These are phyloP conservation scores for Austrofundulus limnaeus DNA, from an alignment of 2,113 vertebrate genomes.

Conservation along the genomic window DNA sequence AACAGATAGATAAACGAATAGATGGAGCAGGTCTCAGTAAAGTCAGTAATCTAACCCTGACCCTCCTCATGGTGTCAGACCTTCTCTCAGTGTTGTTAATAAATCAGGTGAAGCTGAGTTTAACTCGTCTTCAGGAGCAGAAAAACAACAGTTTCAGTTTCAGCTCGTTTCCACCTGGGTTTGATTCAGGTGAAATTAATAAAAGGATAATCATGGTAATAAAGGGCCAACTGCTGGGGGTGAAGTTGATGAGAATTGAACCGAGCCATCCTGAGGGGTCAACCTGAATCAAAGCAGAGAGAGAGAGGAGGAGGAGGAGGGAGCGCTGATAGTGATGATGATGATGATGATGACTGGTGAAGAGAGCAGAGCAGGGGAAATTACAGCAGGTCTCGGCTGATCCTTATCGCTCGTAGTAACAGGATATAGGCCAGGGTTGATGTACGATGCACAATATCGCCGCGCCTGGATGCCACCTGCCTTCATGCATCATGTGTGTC, in stretches of 20 bases:
- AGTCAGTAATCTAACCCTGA: too few species aligned
- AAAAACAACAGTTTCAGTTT: too few species aligned
- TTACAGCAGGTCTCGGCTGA: constrained; percentile 68
- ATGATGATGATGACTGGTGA: constrained; percentile 57
- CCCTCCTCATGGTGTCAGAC: too few species aligned
- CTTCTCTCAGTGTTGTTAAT: too few species aligned
- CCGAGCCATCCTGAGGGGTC: constrained; percentile 69
- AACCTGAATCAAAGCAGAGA: constrained; percentile 55
- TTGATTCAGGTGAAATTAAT: constrained; percentile 75
- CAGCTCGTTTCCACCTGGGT: too few species aligned
- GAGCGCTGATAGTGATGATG: constrained; percentile 36
- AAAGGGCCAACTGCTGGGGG: constrained; percentile 64
- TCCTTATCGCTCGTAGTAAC: constrained; percentile 68
- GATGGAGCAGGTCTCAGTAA: too few species aligned
- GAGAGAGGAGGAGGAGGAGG: not conserved
- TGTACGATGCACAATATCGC: constrained; percentile 68
- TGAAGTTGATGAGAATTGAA: constrained; percentile 73
- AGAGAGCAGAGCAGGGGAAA: constrained; percentile 67
- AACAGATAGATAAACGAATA: too few species aligned
- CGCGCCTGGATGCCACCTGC: constrained; percentile 55
- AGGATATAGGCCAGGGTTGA: constrained; percentile 72
- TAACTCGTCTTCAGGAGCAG: too few species aligned
- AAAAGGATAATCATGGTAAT: constrained; percentile 73
- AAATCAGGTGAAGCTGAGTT: too few species aligned
- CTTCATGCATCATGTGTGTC: constrained; percentile 53